phyloP scores from a whole-genome alignment of 2,888 invertebrate genomes.

The Apodemia zela region DNA sequence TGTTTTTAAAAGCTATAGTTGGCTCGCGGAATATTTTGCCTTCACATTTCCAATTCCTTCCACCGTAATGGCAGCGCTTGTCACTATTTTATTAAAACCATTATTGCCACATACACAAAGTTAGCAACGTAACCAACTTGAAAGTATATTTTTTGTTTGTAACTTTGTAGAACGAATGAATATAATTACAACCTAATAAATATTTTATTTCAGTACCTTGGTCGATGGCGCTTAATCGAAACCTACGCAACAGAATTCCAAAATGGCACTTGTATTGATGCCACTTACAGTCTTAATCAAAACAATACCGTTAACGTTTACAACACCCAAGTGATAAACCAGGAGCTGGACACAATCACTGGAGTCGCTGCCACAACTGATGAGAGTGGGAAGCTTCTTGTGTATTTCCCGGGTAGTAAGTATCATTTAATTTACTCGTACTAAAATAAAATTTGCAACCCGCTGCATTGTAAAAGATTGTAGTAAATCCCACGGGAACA shows the following conservation, averaged over 20 bases:
- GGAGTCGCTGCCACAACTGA: conserved; percentile 71
- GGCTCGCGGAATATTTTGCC: no score
- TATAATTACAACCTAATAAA: no score
- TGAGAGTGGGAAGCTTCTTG: conserved; percentile 80
- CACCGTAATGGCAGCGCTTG: background rate
- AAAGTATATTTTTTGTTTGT: no score
- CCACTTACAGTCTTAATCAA: conserved; percentile 40
- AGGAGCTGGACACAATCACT: conserved; percentile 43
- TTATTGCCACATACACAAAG: no score
- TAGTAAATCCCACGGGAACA: no score
- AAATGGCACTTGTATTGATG: conserved; percentile 51
- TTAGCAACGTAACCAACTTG: no score
- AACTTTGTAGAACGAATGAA: no score
- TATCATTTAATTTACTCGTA: background rate
- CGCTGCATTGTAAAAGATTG: no score
- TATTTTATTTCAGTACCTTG: conserved; percentile 44
- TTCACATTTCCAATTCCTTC: no score
- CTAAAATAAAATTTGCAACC: no score
- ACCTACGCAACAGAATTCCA: conserved; percentile 49
- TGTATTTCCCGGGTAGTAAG: conserved; percentile 71
- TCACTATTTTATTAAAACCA: no score
- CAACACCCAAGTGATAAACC: conserved; percentile 48
- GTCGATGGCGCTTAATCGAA: conserved; percentile 52
- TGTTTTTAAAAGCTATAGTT: background rate
- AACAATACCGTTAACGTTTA: conserved; percentile 36